Evolutionary conservation across 2,113 vertebrate genomes (phyloP), one percentile per base, ranked within the genome.

Genomic region (Tachuris rubrigastra): DNA sequence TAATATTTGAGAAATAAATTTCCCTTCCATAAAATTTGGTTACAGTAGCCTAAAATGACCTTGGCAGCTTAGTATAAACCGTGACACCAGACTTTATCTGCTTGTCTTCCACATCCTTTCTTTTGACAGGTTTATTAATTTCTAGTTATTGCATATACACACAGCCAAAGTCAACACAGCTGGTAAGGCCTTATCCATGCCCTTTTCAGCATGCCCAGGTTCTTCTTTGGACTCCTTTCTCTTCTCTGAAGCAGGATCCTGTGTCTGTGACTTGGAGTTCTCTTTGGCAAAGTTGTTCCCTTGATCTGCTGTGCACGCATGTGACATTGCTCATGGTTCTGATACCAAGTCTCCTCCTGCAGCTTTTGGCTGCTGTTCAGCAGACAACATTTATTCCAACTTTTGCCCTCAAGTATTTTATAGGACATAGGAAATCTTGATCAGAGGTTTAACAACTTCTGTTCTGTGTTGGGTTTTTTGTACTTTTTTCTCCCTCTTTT

Each of bases 361-460:
- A 72, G 35, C 9, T 76, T 89, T 85, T 87, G 71, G 82, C 85
- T 91, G 49, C 49, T 58, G 20, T 76, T 91, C 72, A 88, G 63
- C 59, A 74, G 31, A 35, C 39, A 86, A 27, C 4, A 42, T 67
- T 67, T 75, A 78, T 82, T 86, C 20, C 37, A 78, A 49, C 5
- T 6, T 41, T 53, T 80, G 39, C 69, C 69, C 86, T 81, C 37
- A 80, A 58, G 44, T 31, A 74, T 30, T 62, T 92, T 62, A 66
- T 17, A 77, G 28, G 20, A 49, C 25, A 92, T 35, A 93, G 41
- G 63, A 96, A 97, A 94, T 83, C 52, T 41, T 95, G 28, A 90
- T 91, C 16, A 44, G 47, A 84, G 22, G 4, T 93, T 75, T 69
- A 68, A 86, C n/a, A 72, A 17, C 37, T 91, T 73, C 35, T 85